phyloP scores from a whole-genome alignment of 2,888 invertebrate genomes.

The Coelogynopora nodosa region DNA sequence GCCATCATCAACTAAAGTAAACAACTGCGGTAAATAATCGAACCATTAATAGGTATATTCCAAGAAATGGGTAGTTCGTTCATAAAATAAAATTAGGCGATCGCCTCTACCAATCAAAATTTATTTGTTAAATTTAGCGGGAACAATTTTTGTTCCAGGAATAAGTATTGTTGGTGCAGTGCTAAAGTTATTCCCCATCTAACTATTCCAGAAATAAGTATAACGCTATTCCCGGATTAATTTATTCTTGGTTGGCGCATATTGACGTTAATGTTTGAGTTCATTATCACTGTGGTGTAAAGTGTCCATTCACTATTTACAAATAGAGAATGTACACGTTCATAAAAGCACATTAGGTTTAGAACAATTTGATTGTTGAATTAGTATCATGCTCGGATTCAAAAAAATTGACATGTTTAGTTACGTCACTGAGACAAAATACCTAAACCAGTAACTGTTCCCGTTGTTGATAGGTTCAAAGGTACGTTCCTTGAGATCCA shows the following conservation, averaged over 20 bases:
- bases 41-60: background rate
- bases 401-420: too few species aligned
- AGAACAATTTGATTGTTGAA: too few species aligned
- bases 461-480: too few species aligned
- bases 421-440: too few species aligned
- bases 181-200: background rate
- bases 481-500: too few species aligned
- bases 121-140: background rate
- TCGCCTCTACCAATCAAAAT: background rate
- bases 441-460: too few species aligned
- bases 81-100: background rate
- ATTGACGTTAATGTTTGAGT: too few species aligned
- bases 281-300: too few species aligned
- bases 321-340: too few species aligned
- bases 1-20: background rate
- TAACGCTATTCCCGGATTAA: background rate
- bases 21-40: background rate
- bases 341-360: too few species aligned
- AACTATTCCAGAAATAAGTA: background rate
- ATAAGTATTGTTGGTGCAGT: background rate
- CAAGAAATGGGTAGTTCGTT: background rate
- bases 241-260: background rate
- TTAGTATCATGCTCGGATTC: too few species aligned
- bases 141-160: background rate
- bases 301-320: too few species aligned